Base-by-base conservation (phyloP, 2,797 vertebrate genomes). In the Sphenopsis melanotis region DNA sequence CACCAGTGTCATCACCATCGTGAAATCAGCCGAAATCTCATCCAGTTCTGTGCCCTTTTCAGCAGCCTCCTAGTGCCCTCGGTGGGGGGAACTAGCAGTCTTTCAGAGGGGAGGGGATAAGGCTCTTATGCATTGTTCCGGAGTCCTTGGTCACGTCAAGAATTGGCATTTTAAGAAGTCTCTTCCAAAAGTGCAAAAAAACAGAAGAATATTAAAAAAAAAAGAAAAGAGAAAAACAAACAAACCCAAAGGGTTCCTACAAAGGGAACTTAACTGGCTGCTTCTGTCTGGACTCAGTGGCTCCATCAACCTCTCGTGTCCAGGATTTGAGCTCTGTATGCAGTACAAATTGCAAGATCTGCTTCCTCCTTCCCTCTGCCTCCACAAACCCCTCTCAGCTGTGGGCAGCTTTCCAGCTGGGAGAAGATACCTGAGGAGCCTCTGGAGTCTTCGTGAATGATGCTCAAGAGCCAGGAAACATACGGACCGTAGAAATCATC, bases 1-100 rank as follows among this genome's bases (percentile, higher is more conserved):
- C 97, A 99, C 99, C 98, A 99, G 99, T 49, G 99, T 99, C 98
- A 99, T 99, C 98, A 99, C 99, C 98, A 99, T 99, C 3, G 98
- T 99, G 97, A 99, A 99, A 96, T 99, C 99, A 0, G 91, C 99
- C 4, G 98, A 99, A 95, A 98, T 98, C 94, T 98, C 97, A 82
- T 97, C 98, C 83, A 96, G 97, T 95, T 98, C 98, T 3, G 98
- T 98, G 79, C 98, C 99, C 1, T 99, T 99, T 94, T 99, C 99
- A 1, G 97, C 99, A 14, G 98, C 98, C 0, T 99, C 99, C 98
- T 99, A 99, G 98, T 98, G 98, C 90, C 92, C 68, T 87, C 64
- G 5, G 93, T 70, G 91, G 29, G 93, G 94, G 89, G 95, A 95
- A 97, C 96, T 94, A 84, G 96, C 61, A 79, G 93, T 93, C 94